These are phyloP conservation scores for Clinocottus analis DNA, from an alignment of 2,113 vertebrate species.

Conservation along the genomic window DNA sequence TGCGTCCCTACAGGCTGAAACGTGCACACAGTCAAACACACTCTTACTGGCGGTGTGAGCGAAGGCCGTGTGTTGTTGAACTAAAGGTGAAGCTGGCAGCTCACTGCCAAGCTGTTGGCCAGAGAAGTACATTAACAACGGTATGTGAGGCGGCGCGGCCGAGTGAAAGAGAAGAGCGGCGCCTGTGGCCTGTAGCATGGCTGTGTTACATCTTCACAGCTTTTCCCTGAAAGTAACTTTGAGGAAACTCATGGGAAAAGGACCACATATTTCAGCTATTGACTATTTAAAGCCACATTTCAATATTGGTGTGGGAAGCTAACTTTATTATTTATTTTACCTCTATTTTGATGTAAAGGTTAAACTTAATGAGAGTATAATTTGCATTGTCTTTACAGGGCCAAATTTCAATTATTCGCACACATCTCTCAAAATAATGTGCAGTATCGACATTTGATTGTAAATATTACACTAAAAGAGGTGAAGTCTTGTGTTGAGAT, in stretches of 20 bases:
- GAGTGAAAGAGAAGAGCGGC: slow-evolving; percentile 64
- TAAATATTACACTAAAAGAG: neutral
- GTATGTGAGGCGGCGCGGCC: slow-evolving; percentile 62
- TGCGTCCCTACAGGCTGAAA: slow-evolving; percentile 14
- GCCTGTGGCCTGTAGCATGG: slow-evolving; percentile 70
- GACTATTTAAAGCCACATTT: neutral
- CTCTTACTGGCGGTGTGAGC: slow-evolving; percentile 51
- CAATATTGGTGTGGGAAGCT: neutral
- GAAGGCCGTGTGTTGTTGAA: slow-evolving; percentile 70
- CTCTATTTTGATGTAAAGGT: neutral
- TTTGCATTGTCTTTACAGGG: neutral
- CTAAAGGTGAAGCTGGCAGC: slow-evolving; percentile 72
- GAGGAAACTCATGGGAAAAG: slow-evolving; percentile 39
- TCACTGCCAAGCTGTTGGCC: slow-evolving; percentile 71
- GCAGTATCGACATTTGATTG: neutral
- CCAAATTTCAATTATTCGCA: neutral
- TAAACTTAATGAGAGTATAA: neutral
- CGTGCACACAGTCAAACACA: slow-evolving; percentile 22
- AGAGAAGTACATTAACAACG: slow-evolving; percentile 78
- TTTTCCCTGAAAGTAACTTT: slow-evolving; percentile 53
- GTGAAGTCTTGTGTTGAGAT: neutral
- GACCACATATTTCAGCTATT: neutral
- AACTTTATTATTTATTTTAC: no score
- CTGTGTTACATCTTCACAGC: slow-evolving; percentile 58
- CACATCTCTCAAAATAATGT: neutral